Evolutionary conservation across 2,888 invertebrate species (phyloP).

Genomic region (Ceraclea dissimilis): DNA sequence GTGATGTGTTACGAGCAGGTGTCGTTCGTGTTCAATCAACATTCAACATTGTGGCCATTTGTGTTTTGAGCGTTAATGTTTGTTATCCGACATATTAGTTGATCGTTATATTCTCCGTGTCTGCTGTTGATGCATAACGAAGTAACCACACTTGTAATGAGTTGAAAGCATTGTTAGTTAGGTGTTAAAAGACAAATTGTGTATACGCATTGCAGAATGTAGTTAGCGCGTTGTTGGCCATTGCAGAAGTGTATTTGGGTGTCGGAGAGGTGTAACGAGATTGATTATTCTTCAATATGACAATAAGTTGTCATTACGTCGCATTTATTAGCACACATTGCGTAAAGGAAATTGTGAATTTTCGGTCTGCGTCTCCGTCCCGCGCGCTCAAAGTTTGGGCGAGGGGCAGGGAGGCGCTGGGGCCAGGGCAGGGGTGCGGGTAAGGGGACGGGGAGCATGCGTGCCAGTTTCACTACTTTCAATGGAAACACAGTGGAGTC

Average conservation of each 20-base stretch:
- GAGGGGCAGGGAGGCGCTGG: background rate
- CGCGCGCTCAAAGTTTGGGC: slow-evolving; percentile 5
- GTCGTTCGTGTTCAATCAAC: slow-evolving; percentile 37
- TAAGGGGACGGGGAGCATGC: slow-evolving; percentile 14
- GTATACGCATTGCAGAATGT: background rate
- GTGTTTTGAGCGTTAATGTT: slow-evolving; percentile 9
- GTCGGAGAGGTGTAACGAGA: background rate
- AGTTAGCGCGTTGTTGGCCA: background rate
- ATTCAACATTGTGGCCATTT: slow-evolving; percentile 41
- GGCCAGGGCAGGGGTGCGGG: background rate
- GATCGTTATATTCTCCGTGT: background rate
- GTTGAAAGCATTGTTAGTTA: background rate
- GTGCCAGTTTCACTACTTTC: slow-evolving; percentile 22
- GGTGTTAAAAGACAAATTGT: background rate
- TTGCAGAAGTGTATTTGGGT: background rate
- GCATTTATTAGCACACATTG: slow-evolving; percentile 47
- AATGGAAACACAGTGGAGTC: slow-evolving; percentile 31
- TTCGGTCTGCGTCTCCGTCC: slow-evolving; percentile 6
- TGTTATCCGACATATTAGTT: background rate
- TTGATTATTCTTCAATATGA: slow-evolving; percentile 6
- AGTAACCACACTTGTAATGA: background rate
- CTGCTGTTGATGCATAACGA: no score
- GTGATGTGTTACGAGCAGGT: slow-evolving; percentile 37
- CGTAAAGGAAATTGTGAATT: slow-evolving; percentile 32
- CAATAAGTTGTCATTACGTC: slow-evolving; percentile 41